Base-by-base conservation (phyloP, 1,140 invertebrate species). In the Aculops lycopersici region DNA sequence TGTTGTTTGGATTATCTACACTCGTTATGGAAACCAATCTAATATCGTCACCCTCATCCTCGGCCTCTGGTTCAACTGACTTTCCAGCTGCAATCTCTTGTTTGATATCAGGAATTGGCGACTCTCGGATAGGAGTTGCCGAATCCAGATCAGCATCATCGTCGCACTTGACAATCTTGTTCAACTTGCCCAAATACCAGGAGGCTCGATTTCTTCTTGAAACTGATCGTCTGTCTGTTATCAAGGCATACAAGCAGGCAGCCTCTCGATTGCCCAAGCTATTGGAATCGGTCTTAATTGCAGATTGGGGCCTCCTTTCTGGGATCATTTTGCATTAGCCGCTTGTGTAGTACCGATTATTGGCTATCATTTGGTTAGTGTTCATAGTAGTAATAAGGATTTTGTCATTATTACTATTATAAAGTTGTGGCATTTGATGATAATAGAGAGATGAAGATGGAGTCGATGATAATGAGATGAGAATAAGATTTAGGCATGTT, bases 211-310 rank as follows among this genome's bases (percentile, higher is more conserved):
- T 62, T 55, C 74, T 74, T 46, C 73, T 59, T 17, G 73, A 75
- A 44, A 77, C 67, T 18, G 71, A 64, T 48, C 72, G 71, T 40
- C 69, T 65, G 50, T 70, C 69, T 47, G 69, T 70, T 67, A 76
- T 68, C 17, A 74, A 51, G 13, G 74, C 53, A 52, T 68, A 74
- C 2, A 74, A 62, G 37, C 64, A 63, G 37, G 64, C 63, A 20
- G 71, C 71, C 51, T 69, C 64, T n/a, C n/a, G n/a, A n/a, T n/a
- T n/a, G n/a, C n/a, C n/a, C n/a, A n/a, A n/a, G n/a, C n/a, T n/a
- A n/a, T n/a, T n/a, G 24, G 8, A 31, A 31, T n/a, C n/a, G 24
- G 24, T 31, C n/a, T 8, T 31, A 31, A 31, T 31, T 31, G 24
- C n/a, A n/a, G n/a, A n/a, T n/a, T n/a, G n/a, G n/a, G n/a, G n/a